These are phyloP conservation scores for Cosmia trapezina DNA, from an alignment of 2,888 invertebrate genomes.

Conservation along the genomic window DNA sequence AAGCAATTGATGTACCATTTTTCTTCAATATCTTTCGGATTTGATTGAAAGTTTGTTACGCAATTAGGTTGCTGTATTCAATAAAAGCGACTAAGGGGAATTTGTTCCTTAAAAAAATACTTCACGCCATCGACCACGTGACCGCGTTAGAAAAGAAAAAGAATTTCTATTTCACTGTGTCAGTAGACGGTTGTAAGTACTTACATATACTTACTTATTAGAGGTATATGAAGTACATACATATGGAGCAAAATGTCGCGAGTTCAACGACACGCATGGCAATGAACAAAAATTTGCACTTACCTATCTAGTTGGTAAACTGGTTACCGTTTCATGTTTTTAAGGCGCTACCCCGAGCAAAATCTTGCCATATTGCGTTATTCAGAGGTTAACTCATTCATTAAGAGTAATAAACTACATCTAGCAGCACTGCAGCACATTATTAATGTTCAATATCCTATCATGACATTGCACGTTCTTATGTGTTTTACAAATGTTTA, in stretches of 20 bases:
- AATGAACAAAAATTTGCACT: conserved; percentile 26
- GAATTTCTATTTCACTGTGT: conserved; percentile 13
- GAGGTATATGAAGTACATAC: background rate
- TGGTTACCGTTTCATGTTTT: too few species aligned
- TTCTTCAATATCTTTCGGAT: background rate
- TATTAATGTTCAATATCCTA: too few species aligned
- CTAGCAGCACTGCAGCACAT: too few species aligned
- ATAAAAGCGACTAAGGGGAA: background rate
- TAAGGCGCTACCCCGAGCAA: too few species aligned
- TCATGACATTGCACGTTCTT: too few species aligned
- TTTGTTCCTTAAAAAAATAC: background rate
- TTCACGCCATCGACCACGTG: background rate
- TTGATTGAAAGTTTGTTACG: background rate
- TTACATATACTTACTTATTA: background rate
- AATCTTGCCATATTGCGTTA: too few species aligned
- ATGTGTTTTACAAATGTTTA: too few species aligned
- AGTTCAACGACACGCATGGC: conserved; percentile 49
- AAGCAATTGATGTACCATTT: background rate
- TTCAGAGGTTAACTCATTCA: too few species aligned
- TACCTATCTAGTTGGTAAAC: too few species aligned
- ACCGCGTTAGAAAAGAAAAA: background rate
- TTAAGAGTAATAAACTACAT: too few species aligned
- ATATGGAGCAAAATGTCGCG: conserved; percentile 2
- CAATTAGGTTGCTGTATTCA: background rate
- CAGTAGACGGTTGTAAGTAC: background rate